A percentile compares a stretch with the other conserved stretches of the same genome.
phyloP scores from a whole-genome alignment of 1,140 invertebrate genomes.

The Drosophila dunni region DNA sequence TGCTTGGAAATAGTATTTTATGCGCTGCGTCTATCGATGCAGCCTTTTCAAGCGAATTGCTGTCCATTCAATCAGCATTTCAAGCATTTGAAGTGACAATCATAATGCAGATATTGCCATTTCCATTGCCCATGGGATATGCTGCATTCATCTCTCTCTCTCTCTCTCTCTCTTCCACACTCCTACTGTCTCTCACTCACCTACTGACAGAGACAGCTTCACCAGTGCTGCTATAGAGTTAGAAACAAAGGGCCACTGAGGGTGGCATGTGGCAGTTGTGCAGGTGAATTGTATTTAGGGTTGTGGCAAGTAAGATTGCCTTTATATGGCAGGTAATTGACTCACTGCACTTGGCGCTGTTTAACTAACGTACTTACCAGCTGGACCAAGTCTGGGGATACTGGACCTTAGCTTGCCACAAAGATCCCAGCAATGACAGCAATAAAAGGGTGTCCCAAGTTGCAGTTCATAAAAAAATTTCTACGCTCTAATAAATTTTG shows the following conservation, averaged over 20 bases:
- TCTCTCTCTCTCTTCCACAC: conserved; percentile 19
- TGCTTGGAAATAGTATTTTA: conserved; percentile 54
- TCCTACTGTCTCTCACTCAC: conserved; percentile 23
- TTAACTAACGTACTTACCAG: conserved; percentile 65
- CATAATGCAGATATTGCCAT: conserved; percentile 73
- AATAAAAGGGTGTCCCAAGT: conserved; percentile 27
- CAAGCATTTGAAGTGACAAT: conserved; percentile 77
- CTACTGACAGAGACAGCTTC: conserved; percentile 7
- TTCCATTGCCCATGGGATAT: conserved; percentile 54
- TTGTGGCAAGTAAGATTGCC: conserved; percentile 47
- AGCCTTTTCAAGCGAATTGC: conserved; percentile 69
- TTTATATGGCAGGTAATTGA: conserved; percentile 72
- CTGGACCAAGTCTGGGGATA: conserved; percentile 20
- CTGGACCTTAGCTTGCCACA: conserved; percentile 28
- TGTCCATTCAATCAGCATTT: conserved; percentile 79
- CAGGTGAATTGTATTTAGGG: conserved; percentile 1
- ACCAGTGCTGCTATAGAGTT: conserved; percentile 19
- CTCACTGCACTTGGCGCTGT: conserved; percentile 72
- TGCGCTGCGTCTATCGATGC: conserved; percentile 22
- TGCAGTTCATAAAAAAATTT: background rate
- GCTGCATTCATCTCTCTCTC: background rate
- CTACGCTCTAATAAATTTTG: background rate
- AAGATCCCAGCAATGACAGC: conserved; percentile 26
- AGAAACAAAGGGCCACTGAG: conserved; percentile 7
- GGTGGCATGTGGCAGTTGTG: conserved; percentile 6